A percentile compares a stretch with the other conserved stretches of the same genome.
Conservation (phyloP, 2,113 vertebrate species). For the Oncorhynchus masou region DNA sequence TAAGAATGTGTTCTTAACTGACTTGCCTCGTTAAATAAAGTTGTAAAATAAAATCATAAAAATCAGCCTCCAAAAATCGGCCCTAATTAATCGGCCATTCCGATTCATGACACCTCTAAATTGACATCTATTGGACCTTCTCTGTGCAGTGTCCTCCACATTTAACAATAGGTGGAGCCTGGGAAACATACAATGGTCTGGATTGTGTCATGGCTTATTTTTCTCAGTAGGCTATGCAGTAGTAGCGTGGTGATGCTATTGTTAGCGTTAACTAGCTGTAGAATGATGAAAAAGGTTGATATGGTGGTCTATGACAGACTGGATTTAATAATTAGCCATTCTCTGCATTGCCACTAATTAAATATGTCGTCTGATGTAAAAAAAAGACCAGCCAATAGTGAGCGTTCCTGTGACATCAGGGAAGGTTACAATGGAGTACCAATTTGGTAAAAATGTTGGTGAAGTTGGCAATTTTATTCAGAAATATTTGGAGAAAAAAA, state of each 20-base stretch:
- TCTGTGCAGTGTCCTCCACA: neutral
- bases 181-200: neutral
- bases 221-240: neutral
- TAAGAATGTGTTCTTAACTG: too few relatives aligned
- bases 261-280: neutral
- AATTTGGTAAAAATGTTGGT: too few relatives aligned
- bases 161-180: neutral
- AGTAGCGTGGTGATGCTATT: neutral
- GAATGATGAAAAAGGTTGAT: slow-evolving; percentile 66
- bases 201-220: neutral
- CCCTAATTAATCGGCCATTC: too few relatives aligned
- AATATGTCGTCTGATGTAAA: too few relatives aligned
- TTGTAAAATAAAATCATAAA: too few relatives aligned
- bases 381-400: too few relatives aligned
- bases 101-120: slow-evolving; percentile 14
- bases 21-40: too few relatives aligned
- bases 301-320: slow-evolving; percentile 23
- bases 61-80: too few relatives aligned
- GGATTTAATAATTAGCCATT: slow-evolving; percentile 41
- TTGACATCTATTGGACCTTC: slow-evolving; percentile 30
- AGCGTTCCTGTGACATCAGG: too few relatives aligned
- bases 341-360: neutral
- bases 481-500: too few relatives aligned
- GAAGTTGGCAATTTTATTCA: too few relatives aligned
- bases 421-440: too few relatives aligned